phyloP scores from a whole-genome alignment of 2,113 vertebrate species.

The Lagenorhynchus albirostris region DNA sequence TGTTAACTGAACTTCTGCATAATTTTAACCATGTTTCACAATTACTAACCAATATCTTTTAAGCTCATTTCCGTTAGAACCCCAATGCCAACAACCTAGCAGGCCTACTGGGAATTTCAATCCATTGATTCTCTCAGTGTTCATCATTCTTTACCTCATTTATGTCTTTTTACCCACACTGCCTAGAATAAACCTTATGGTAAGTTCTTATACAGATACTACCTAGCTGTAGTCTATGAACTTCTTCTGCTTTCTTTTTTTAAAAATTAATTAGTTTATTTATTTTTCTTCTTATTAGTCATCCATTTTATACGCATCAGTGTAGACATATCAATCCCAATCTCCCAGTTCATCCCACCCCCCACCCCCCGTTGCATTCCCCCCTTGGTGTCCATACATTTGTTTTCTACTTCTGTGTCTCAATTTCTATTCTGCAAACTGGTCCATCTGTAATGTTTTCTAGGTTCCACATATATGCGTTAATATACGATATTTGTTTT shows the following conservation, averaged over 20 bases:
- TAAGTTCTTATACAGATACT: not conserved
- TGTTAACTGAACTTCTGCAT: not conserved
- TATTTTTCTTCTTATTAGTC: too few relatives aligned
- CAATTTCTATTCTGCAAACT: too few relatives aligned
- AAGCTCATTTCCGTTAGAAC: not conserved
- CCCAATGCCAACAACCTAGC: not conserved
- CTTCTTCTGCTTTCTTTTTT: not conserved
- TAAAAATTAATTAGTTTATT: too few relatives aligned
- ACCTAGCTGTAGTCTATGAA: not conserved
- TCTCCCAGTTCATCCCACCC: too few relatives aligned
- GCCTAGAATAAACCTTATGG: not conserved
- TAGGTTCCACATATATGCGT: too few relatives aligned
- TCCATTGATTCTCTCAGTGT: not conserved
- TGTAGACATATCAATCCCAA: too few relatives aligned
- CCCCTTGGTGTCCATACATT: too few relatives aligned
- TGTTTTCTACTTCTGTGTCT: too few relatives aligned
- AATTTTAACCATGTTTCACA: not conserved
- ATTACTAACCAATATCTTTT: not conserved
- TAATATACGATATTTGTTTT: too few relatives aligned
- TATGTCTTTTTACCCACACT: not conserved
- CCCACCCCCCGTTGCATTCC: accelerated
- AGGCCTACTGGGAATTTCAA: not conserved
- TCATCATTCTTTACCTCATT: not conserved
- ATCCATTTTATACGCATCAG: too few relatives aligned
- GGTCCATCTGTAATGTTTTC: too few relatives aligned